Evolutionary conservation across 2,888 invertebrate genomes (phyloP), one percentile per base, ranked within the genome.

Genomic region (Ypsolopha scabrella): DNA sequence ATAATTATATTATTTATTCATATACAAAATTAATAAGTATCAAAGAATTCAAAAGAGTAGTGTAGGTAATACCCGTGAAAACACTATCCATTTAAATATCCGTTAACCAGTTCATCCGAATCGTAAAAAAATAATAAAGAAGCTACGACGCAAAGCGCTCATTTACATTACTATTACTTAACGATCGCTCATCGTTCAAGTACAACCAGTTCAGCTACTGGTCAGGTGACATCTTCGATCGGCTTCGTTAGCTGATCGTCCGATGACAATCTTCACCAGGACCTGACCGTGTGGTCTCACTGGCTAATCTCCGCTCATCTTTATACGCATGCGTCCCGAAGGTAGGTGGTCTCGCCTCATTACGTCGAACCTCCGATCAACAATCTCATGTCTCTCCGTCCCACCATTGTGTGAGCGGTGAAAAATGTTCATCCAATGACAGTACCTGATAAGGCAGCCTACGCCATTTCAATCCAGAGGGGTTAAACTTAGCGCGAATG

Each of bases 181-280:
- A 11, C 39, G 39, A 39, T 39, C 39, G 39, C 10, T 39, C 11
- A 11, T 11, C 39, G 11, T 39, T 39, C 8, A 11, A 46, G 34
- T n/a, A 46, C 33, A 33, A 45, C 45, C 45, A 33, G 46, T 34
- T 11, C 37, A 44, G 80, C 81, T 81, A 82, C 81, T 66, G 73
- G 46, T 46, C 46, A n/a, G 7, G 47, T 6, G 64, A 60, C 60
- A 59, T 61, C 64, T 64, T 75, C 77, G 66, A 70, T 77, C 76
- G 49, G 77, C 80, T 83, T 85, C 83, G 83, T 86, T 85, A 85
- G 76, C 67, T 58, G 55, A 82, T 82, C 81, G 70, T 34, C 74
- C 74, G 83, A 86, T 83, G 86, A 86, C 86, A 86, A 86, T 86
- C 86, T 78, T 83, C 83, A 82, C 85, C 81, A 82, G 82, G 73